Percentiles rank a stretch among this genome's conserved stretches.
Evolutionary conservation across 2,888 invertebrate genomes (phyloP).

Genomic region (Cartodere bifasciata): DNA sequence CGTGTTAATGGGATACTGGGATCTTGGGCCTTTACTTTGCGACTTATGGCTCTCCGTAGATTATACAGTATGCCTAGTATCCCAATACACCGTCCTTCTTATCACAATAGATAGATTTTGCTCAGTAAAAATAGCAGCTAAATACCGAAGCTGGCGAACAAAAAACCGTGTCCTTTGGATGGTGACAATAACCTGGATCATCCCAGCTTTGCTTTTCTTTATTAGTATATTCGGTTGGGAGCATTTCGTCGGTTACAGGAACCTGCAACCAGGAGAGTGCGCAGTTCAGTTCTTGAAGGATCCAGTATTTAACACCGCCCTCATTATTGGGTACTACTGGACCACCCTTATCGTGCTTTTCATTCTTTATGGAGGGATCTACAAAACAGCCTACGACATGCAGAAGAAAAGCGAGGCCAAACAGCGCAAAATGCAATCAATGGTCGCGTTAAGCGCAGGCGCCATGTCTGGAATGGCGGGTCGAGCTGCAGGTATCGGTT

Average conservation of each 20-base stretch:
- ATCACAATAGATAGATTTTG: slow-evolving; percentile 98
- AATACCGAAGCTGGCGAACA: slow-evolving; percentile 93
- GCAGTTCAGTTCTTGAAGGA: slow-evolving; percentile 96
- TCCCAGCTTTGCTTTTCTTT: slow-evolving; percentile 92
- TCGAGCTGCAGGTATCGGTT: slow-evolving; percentile 72
- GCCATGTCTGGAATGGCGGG: slow-evolving; percentile 87
- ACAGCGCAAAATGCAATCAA: slow-evolving; percentile 88
- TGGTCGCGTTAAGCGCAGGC: slow-evolving; percentile 82
- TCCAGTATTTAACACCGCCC: slow-evolving; percentile 91
- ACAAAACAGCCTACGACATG: slow-evolving; percentile 94
- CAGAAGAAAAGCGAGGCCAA: slow-evolving; percentile 95
- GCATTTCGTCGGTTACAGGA: slow-evolving; percentile 87
- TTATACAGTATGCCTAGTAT: slow-evolving; percentile 97
- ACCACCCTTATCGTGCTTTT: slow-evolving; percentile 91
- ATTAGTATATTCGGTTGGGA: slow-evolving; percentile 99
- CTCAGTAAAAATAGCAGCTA: slow-evolving; percentile 96
- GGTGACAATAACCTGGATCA: slow-evolving; percentile 94
- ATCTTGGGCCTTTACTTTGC: slow-evolving; percentile 87
- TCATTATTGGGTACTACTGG: slow-evolving; percentile 97
- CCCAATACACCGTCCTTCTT: slow-evolving; percentile 96
- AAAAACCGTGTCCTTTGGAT: slow-evolving; percentile 87
- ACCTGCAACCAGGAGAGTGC: slow-evolving; percentile 77
- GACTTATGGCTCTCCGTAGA: slow-evolving; percentile 98
- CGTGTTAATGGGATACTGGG: slow-evolving; percentile 93
- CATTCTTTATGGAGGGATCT: slow-evolving; percentile 92